These are phyloP conservation scores for Ctenodactylus gundi DNA, from an alignment of 2,113 vertebrate genomes.

Conservation along the genomic window DNA sequence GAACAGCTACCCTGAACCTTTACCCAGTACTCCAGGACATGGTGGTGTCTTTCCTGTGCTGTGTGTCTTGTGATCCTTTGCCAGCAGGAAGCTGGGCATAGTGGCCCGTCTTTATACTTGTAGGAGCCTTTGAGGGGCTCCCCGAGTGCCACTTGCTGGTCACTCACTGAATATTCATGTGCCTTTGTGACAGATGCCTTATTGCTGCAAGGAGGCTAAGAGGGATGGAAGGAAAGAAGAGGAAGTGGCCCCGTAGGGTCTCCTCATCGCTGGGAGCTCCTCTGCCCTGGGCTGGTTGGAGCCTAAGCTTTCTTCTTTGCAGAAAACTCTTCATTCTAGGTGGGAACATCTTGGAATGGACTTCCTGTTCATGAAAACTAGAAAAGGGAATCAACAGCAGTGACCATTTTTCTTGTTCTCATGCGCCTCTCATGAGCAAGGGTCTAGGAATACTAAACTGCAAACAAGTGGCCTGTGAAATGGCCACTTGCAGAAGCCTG, in stretches of 20 bases:
- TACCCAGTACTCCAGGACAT: rapidly evolving
- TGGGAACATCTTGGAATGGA: not conserved
- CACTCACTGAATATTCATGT: not conserved
- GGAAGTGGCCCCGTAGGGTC: too few species aligned
- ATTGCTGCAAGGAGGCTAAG: not conserved
- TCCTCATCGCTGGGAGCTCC: not conserved
- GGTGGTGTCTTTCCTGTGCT: not conserved
- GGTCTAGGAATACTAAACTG: not conserved
- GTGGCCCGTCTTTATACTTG: not conserved
- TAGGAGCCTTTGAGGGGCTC: not conserved
- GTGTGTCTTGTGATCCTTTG: not conserved
- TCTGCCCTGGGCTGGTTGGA: not conserved
- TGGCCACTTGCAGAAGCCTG: not conserved
- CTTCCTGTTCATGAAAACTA: not conserved
- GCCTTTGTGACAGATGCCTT: not conserved
- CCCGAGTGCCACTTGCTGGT: not conserved
- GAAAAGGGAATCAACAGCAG: not conserved
- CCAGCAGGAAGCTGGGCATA: not conserved
- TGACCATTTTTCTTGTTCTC: not conserved
- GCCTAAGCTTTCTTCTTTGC: not conserved
- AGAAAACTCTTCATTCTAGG: not conserved
- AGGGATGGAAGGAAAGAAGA: too few species aligned
- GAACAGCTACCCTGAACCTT: not conserved
- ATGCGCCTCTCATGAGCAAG: not conserved
- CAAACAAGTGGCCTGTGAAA: not conserved